These are phyloP conservation scores for Melanaphis sacchari DNA, from an alignment of 1,140 invertebrate genomes.

Conservation along the genomic window DNA sequence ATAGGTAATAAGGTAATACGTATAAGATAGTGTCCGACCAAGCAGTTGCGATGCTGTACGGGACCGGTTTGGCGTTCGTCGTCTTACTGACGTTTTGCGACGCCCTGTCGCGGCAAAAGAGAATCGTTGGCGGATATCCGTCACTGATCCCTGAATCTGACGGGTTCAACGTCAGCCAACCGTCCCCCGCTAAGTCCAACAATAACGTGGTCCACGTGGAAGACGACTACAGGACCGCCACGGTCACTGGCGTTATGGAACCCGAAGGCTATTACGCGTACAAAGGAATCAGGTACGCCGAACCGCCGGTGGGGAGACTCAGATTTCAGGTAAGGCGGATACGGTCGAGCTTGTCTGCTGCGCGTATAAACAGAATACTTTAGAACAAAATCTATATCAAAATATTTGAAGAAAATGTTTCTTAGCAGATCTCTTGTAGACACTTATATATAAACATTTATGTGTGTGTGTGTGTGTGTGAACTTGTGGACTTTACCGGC, in stretches of 20 bases:
- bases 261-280: constrained; percentile 68
- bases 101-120: constrained; percentile 27
- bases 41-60: neutral
- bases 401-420: neutral
- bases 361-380: no score
- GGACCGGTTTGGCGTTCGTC: neutral
- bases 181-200: neutral
- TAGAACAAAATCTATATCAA: neutral
- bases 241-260: constrained; percentile 59
- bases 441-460: neutral
- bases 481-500: no score
- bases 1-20: neutral
- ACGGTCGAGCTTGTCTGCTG: neutral
- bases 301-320: constrained; percentile 71
- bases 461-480: no score
- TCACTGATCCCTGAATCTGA: constrained; percentile 51
- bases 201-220: constrained; percentile 54
- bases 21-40: neutral
- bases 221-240: constrained; percentile 58
- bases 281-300: constrained; percentile 76
- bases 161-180: constrained; percentile 22
- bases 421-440: neutral
- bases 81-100: neutral
- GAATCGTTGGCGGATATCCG: constrained; percentile 60
- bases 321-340: constrained; percentile 70